Base-by-base conservation (phyloP, 1,140 invertebrate species). In the Trissolcus basalis region DNA sequence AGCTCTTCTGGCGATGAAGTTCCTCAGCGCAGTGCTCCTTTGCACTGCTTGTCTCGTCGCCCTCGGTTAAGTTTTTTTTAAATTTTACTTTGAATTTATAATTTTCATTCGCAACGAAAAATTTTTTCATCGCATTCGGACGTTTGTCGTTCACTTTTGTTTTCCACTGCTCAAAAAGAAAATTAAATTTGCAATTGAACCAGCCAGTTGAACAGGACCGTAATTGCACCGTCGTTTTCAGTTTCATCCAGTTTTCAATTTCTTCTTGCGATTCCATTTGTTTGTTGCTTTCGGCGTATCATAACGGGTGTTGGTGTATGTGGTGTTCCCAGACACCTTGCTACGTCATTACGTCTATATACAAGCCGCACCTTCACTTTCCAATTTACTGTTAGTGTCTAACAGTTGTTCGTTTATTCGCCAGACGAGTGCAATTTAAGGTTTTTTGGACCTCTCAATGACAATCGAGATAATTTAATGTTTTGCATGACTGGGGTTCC, bases 351-450 rank as follows among this genome's bases (percentile, higher is more conserved):
- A 80, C 45, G 50, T 11, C 81, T 80, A 83, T 79, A 80, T 70
- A 78, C 74, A 77, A 64, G 77, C 64, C 69, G 79, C 81, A 86
- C 85, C 85, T 86, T 87, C 85, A 87, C 85, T 87, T 87, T 87
- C 80, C 84, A 83, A 84, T 85, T 81, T 82, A 75, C 81, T 78
- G 80, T 73, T 79, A 81, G 71, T 50, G 73, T n/a, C 54, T 48
- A 65, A 70, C 76, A 64, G 76, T 78, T 64, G 67, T 73, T 77
- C 73, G 73, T 70, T 78, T 78, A 70, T 78, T 73, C 49, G 43
- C 33, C 58, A 60, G 48, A 32, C 19, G 47, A 60, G 5, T 27
- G 19, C 15, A 36, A 60, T 72, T 72, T 48, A 15, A 59, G 19
- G 33, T 35, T 12, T 77, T 64, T 71, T 60, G 60, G 49, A 36